Base-by-base conservation (phyloP, 2,797 vertebrate genomes). In the Phataginus tetradactyla region DNA sequence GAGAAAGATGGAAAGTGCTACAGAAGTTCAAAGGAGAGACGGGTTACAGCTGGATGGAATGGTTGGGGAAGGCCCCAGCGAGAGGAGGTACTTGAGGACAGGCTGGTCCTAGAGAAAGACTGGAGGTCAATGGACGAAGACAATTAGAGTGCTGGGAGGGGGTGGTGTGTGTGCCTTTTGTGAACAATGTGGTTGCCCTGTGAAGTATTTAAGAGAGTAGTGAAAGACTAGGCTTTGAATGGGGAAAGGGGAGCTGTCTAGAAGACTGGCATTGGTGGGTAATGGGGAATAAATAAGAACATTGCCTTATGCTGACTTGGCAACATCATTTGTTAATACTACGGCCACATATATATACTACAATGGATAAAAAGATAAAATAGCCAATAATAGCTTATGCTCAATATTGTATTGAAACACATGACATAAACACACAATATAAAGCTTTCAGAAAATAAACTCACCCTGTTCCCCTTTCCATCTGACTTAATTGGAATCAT, bases 401-500 rank as follows among this genome's bases (percentile, higher is more conserved):
- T 71, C 59, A 55, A 57, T 20, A 53, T 9, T 42, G 32, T 55
- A n/a, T 29, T 90, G 37, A 92, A 13, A 72, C 18, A 49, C 7
- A 37, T 69, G 66, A 90, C 25, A 78, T 45, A 83, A 75, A 93
- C 37, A 39, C 17, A 91, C 51, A 74, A 66, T 59, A 55, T 9
- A 78, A 86, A 77, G 4, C 87, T 80, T 84, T 91, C 55, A 34
- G 25, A 66, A 45, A 77, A 85, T 53, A 57, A 32, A 81, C 64
- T 42, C 68, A 34, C 25, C 51, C 87, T 27, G 9, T 11, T 45
- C 23, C 29, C 20, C 61, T 57, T 78, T 49, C 3, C 32, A 34
- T n/a, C 49, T 77, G 34, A 78, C 72, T 90, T 66, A 91, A 85
- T 91, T 55, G 90, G 79, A 95, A 88, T 94, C 68, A 64, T 39